phyloP scores from a whole-genome alignment of 2,888 invertebrate species.

The Anthrax anthrax region DNA sequence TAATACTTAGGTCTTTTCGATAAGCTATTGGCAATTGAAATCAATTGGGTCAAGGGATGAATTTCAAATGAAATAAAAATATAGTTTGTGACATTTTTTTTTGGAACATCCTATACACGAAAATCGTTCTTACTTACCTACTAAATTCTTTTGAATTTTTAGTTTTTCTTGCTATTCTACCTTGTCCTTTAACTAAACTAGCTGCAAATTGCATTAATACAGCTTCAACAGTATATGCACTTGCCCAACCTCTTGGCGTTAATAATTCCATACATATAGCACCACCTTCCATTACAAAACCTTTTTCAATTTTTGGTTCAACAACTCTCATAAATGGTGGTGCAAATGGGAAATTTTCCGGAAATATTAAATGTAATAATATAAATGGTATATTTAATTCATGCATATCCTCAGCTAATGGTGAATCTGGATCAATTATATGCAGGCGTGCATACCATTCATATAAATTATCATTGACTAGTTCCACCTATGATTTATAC shows the following conservation, averaged over 20 bases:
- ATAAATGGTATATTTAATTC: slow-evolving; percentile 62
- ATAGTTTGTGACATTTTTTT: too few species aligned
- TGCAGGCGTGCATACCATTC: slow-evolving; percentile 77
- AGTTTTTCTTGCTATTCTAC: slow-evolving; percentile 62
- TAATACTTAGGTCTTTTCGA: too few species aligned
- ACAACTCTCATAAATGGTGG: slow-evolving; percentile 75
- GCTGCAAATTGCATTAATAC: slow-evolving; percentile 82
- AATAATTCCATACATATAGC: slow-evolving; percentile 81
- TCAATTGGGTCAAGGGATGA: too few species aligned
- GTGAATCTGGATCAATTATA: slow-evolving; percentile 71
- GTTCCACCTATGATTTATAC: slow-evolving; percentile 47
- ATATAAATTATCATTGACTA: slow-evolving; percentile 73
- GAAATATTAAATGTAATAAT: slow-evolving; percentile 65
- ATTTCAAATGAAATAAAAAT: too few species aligned
- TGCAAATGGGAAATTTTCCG: slow-evolving; percentile 78
- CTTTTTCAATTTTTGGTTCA: slow-evolving; percentile 66
- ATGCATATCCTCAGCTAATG: slow-evolving; percentile 65
- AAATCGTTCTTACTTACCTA: slow-evolving; percentile 23
- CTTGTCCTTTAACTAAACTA: slow-evolving; percentile 76
- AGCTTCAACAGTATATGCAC: slow-evolving; percentile 75
- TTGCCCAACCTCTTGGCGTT: slow-evolving; percentile 78
- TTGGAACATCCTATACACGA: too few species aligned
- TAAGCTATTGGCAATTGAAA: too few species aligned
- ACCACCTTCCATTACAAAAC: slow-evolving; percentile 82
- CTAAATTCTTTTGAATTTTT: slow-evolving; percentile 67